Evolutionary conservation across 2,113 vertebrate genomes (phyloP).

Genomic region (Catharus fuscescens): DNA sequence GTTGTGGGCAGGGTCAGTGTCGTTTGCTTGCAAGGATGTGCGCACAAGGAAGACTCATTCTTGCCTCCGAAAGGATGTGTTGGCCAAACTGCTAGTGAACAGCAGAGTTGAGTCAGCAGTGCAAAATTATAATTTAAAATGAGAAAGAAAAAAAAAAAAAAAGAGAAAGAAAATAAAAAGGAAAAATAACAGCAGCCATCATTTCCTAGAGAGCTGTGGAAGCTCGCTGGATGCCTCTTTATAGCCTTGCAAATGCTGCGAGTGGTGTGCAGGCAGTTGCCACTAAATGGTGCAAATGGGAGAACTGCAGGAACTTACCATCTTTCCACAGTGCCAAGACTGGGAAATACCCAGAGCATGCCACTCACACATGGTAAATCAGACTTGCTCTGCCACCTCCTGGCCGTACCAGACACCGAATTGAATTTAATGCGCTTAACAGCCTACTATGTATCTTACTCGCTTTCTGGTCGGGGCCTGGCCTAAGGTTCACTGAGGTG

Average conservation of each 20-base stretch:
- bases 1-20: background rate
- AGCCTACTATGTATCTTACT: accelerated
- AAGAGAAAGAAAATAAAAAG: background rate
- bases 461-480: background rate
- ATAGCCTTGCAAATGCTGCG: background rate
- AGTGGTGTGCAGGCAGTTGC: background rate
- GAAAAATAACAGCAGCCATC: background rate
- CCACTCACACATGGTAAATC: background rate
- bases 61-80: background rate
- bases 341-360: background rate
- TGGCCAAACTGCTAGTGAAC: background rate
- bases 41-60: background rate
- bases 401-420: background rate
- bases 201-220: conserved; percentile 7
- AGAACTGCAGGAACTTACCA: background rate
- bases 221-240: background rate
- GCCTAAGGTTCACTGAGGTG: background rate
- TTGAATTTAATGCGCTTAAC: background rate
- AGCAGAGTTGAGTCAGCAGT: background rate
- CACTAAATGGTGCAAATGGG: background rate
- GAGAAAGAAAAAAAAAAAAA: background rate
- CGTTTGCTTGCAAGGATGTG: background rate
- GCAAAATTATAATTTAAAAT: background rate
- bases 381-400: conserved; percentile 68
- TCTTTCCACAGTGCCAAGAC: background rate